Evolutionary conservation across 1,140 invertebrate species (phyloP), one percentile per base, ranked within the genome.

Genomic region (Neodiprion virginianus): DNA sequence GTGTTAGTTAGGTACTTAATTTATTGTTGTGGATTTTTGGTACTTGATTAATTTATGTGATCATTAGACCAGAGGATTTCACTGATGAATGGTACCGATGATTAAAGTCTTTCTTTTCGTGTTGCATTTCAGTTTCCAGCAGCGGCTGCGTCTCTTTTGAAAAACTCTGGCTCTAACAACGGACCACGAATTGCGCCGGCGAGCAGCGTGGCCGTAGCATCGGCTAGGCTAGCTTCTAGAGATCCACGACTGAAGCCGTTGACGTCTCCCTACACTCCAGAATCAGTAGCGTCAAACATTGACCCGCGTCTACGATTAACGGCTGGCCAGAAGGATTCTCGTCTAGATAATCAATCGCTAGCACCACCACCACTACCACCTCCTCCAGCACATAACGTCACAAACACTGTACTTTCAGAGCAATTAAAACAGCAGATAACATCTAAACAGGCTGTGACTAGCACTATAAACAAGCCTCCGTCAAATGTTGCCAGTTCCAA

Each of bases 121-220:
- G 28, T 40, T 40, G 11, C 1, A 79, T 79, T 85, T 1, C 71
- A 88, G 87, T 87, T 85, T 72, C 86, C 86, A 70, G 76, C 81
- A 9, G 86, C 85, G 50, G 75, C 85, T 1, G 82, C 85, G 5
- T 83, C 83, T 0, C 77, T 87, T 21, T 75, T 88, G 50, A 88
- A 88, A 74, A 82, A 83, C 10, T 80, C 79, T 9, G 80, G 77
- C 28, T 75, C 79, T 8, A 84, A 77, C 12, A 85, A 81, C 53
- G 88, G 89, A 47, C 86, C 90, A 4, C 90, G 91, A 77, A 93
- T 94, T 74, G 89, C 92, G 70, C 93, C 93, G 40, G 92, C 92
- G 9, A 93, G 91, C 84, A 90, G 90, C 28, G 89, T 91, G 17
- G 84, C 93, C 66, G 84, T 92, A 2, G 90, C 87, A 12, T 87